Conservation (phyloP, 2,113 vertebrate species). For the Hucho hucho region DNA sequence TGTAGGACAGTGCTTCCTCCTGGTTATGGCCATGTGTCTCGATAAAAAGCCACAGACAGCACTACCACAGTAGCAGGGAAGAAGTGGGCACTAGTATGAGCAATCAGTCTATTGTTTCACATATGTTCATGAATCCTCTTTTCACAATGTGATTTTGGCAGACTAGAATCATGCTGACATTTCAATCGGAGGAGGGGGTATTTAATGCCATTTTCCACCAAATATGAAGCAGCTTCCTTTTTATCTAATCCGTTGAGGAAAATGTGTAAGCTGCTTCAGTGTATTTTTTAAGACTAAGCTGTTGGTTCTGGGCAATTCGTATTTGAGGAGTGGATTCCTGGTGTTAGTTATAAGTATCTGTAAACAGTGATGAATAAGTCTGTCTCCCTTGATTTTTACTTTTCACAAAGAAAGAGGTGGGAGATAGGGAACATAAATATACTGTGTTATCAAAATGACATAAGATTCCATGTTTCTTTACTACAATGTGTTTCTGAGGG, state of each 20-base stretch:
- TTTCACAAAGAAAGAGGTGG: no score
- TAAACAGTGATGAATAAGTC: neutral
- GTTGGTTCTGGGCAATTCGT: neutral
- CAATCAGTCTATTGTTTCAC: constrained; percentile 48
- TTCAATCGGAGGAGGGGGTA: constrained; percentile 37
- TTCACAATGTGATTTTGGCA: constrained; percentile 11
- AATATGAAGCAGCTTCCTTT: constrained; percentile 36
- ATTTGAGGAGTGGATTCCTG: neutral
- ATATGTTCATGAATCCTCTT: constrained; percentile 57
- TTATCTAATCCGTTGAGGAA: constrained; percentile 53
- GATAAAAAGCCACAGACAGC: neutral
- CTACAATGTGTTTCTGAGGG: neutral
- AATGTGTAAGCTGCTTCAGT: constrained; percentile 45
- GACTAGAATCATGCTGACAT: constrained; percentile 47
- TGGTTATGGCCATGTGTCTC: no score
- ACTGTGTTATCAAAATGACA: neutral
- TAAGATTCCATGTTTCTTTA: neutral
- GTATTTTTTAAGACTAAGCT: constrained; percentile 25
- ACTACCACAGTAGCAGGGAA: neutral
- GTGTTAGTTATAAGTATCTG: neutral
- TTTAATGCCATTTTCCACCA: constrained; percentile 48
- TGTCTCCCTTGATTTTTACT: neutral
- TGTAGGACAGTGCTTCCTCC: no score
- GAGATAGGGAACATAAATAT: neutral
- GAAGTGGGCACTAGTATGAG: constrained; percentile 13